These are phyloP conservation scores for Rambutsinella grinnellia DNA, from an alignment of 2,888 invertebrate species.

Conservation along the genomic window DNA sequence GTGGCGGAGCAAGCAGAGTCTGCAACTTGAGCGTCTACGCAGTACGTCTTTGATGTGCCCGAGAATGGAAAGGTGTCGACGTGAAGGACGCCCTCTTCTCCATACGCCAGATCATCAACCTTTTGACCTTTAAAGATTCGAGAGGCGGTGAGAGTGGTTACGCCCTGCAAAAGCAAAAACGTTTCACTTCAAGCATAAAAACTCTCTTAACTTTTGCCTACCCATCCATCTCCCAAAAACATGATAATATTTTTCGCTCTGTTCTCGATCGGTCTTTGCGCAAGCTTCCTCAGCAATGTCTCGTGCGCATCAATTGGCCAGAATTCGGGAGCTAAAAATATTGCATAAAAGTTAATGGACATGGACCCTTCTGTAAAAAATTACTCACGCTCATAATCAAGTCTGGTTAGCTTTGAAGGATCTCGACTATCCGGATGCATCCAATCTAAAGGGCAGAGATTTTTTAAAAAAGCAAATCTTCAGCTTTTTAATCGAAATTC, in stretches of 20 bases:
- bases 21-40: constrained; percentile 54
- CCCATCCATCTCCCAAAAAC: constrained; percentile 25
- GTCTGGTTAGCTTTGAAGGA: no score
- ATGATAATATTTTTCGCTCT: constrained; percentile 29
- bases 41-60: constrained; percentile 52
- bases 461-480: no score
- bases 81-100: constrained; percentile 63
- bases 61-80: constrained; percentile 51
- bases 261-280: neutral
- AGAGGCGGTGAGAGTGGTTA: constrained; percentile 69
- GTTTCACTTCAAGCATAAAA: constrained; percentile 68
- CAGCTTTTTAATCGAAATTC: no score
- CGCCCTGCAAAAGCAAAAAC: no score
- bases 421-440: no score
- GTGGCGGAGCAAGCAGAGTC: constrained; percentile 72
- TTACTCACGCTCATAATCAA: no score
- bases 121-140: constrained; percentile 70
- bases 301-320: constrained; percentile 5
- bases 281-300: neutral
- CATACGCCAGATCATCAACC: constrained; percentile 67
- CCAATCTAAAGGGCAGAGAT: no score
- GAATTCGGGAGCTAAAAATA: constrained; percentile 1
- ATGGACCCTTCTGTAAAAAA: no score
- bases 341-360: no score
- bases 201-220: constrained; percentile 60